Evolutionary conservation across 2,888 invertebrate species (phyloP), one percentile per base, ranked within the genome.

Genomic region (Bembecia ichneumoniformis): DNA sequence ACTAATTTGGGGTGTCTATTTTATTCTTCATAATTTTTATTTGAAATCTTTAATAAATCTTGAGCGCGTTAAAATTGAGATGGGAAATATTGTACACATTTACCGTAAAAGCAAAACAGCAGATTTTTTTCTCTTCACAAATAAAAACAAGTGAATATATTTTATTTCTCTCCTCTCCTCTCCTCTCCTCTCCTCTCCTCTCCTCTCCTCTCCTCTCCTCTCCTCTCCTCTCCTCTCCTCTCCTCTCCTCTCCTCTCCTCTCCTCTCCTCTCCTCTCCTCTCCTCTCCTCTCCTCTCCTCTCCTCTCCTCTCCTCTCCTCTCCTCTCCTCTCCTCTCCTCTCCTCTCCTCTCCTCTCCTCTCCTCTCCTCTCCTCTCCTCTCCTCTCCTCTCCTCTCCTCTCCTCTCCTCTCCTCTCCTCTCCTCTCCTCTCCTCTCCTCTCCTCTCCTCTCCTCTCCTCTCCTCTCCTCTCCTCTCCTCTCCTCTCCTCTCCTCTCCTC

Each of bases 161-260:
- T n/a, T n/a, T n/a, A n/a, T n/a, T n/a, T n/a, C n/a, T 47, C 47
- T 47, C 47, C 47, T 47, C 47, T 47, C 47, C 47, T 47, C 47
- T 47, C 47, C 47, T 47, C 47, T 47, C 47, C 47, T 47, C 47
- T 47, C 47, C 47, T 47, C 47, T 47, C 47, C 47, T 47, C 47
- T 47, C 47, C 47, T 47, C 47, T 47, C 47, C 47, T 47, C 49
- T 49, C 49, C 44, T 49, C 44, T 44, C 43, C 49, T 49, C 49
- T 44, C 44, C 49, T 49, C 49, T 49, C 49, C 49, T 49, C 49
- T 49, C 49, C 49, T 49, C 49, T 49, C 49, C 49, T 49, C 49
- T 49, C 49, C 49, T 50, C 50, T 50, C 49, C 49, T 49, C 49
- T 49, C 49, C 49, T 49, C 49, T 49, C 49, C 49, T 49, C 49